Evolutionary conservation across 2,113 vertebrate genomes (phyloP).

Genomic region (Motacilla alba): DNA sequence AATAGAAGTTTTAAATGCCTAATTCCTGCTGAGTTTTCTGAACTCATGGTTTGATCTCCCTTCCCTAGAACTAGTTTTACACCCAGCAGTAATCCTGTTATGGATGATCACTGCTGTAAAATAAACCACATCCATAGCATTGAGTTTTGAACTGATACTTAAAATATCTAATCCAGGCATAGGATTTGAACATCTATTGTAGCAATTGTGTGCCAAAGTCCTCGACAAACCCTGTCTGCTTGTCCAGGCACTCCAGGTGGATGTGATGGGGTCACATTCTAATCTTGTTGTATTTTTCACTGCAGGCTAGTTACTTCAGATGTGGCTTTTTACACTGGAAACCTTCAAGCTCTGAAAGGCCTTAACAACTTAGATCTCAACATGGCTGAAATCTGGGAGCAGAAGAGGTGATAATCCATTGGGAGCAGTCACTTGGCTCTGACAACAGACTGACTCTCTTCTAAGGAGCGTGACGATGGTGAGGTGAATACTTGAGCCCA

Average conservation of each 20-base stretch:
- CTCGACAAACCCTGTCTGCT: rapidly evolving
- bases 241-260: background rate
- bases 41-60: background rate
- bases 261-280: rapidly evolving
- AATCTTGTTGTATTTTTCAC: background rate
- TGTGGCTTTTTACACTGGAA: conserved; percentile 97
- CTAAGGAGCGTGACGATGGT: conserved; percentile 11
- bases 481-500: conserved; percentile 39
- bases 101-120: background rate
- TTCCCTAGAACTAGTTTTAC: background rate
- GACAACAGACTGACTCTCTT: conserved; percentile 28
- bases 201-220: background rate
- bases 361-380: conserved; percentile 91
- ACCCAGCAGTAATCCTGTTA: background rate
- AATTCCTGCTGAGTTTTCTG: background rate
- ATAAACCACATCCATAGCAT: background rate
- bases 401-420: conserved; percentile 91
- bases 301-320: conserved; percentile 92
- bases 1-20: background rate
- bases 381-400: conserved; percentile 98
- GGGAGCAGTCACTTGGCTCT: conserved; percentile 46
- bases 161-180: background rate
- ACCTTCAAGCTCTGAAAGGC: conserved; percentile 89
- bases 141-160: background rate
- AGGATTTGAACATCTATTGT: rapidly evolving